A percentile compares a stretch with the other conserved stretches of the same genome.
Evolutionary conservation across 2,888 invertebrate species (phyloP).

Genomic region (Hirtodrosophila histrioides): DNA sequence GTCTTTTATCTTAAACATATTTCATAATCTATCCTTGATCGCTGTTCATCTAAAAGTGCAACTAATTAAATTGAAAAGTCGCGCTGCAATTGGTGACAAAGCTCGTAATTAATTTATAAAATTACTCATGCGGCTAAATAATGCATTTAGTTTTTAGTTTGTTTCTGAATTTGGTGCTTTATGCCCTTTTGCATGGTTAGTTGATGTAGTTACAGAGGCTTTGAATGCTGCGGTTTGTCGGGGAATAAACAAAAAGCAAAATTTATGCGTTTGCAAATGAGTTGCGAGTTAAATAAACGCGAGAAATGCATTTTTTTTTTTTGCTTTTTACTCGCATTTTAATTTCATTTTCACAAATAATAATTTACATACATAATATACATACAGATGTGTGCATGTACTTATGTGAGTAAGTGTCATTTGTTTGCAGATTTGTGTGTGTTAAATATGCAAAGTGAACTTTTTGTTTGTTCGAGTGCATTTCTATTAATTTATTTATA

Average conservation of each 20-base stretch:
- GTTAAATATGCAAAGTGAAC: neutral
- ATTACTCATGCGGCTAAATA: slow-evolving; percentile 66
- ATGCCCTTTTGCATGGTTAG: slow-evolving; percentile 26
- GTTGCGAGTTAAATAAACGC: slow-evolving; percentile 42
- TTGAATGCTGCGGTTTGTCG: slow-evolving; percentile 52
- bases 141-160: slow-evolving; percentile 60
- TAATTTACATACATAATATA: slow-evolving; percentile 39
- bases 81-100: slow-evolving; percentile 35
- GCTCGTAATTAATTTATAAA: slow-evolving; percentile 67
- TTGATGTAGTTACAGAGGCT: slow-evolving; percentile 16
- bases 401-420: neutral
- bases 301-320: slow-evolving; percentile 51
- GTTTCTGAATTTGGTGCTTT: slow-evolving; percentile 24
- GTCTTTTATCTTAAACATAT: neutral
- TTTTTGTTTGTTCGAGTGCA: slow-evolving; percentile 51
- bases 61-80: slow-evolving; percentile 58
- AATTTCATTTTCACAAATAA: slow-evolving; percentile 67
- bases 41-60: slow-evolving; percentile 11
- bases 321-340: slow-evolving; percentile 40
- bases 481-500: slow-evolving; percentile 62
- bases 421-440: neutral
- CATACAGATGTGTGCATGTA: neutral
- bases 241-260: slow-evolving; percentile 34
- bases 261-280: slow-evolving; percentile 51
- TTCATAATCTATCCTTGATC: neutral